A percentile compares a stretch with the other conserved stretches of the same genome.
These are phyloP conservation scores for Tenthredo mesomela DNA, from an alignment of 2,888 invertebrate genomes.

Conservation along the genomic window DNA sequence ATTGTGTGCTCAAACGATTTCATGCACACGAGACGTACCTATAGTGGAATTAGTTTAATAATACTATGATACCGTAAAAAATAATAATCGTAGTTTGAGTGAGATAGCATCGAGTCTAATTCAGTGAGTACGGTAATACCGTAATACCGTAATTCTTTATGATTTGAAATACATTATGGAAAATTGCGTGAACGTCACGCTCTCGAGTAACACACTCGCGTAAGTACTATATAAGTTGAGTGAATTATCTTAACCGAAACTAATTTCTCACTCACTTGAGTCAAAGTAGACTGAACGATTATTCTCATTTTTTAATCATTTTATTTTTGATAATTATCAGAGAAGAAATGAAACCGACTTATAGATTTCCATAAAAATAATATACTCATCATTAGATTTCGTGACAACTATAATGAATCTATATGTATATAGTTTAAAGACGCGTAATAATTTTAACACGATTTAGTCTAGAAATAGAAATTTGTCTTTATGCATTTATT, in stretches of 20 bases:
- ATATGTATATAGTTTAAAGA: neutral
- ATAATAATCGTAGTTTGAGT: conserved; percentile 17
- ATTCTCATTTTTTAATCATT: neutral
- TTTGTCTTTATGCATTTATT: conserved; percentile 8
- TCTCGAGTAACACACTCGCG: conserved; percentile 37
- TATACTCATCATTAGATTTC: neutral
- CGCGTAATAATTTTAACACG: neutral
- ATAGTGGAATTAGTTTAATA: neutral
- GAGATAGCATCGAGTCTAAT: neutral
- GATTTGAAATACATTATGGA: conserved; percentile 43
- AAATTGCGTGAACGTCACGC: conserved; percentile 45
- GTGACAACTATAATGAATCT: neutral
- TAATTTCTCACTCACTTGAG: conserved; percentile 30
- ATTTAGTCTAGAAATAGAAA: neutral
- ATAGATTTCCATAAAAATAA: neutral
- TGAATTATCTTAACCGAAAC: conserved; percentile 26
- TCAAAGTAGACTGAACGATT: neutral
- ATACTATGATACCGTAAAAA: conserved; percentile 20
- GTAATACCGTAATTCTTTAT: conserved; percentile 21
- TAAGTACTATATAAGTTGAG: neutral
- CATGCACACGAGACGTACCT: neutral
- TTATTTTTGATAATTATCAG: neutral
- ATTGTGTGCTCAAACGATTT: neutral
- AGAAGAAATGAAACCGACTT: neutral
- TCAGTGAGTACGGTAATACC: conserved; percentile 33